Conservation (phyloP, 1,140 invertebrate genomes). For the Teleopsis dalmanni region DNA sequence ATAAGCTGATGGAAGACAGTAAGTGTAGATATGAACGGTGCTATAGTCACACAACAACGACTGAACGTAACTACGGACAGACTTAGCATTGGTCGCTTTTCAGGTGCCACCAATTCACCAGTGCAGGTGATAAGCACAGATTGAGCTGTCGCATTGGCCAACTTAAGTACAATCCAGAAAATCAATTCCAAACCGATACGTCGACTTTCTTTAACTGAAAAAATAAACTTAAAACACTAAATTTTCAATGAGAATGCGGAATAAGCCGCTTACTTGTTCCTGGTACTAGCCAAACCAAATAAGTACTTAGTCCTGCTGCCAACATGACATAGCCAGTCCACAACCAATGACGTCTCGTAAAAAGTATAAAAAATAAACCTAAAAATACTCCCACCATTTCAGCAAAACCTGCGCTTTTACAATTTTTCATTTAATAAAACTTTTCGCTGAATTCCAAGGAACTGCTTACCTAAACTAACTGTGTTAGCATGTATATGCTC, state of each 20-base stretch:
- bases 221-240: neutral
- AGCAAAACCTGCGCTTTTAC: constrained; percentile 23
- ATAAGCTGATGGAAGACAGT: constrained; percentile 28
- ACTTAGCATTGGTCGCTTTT: constrained; percentile 27
- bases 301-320: constrained; percentile 25
- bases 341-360: constrained; percentile 35
- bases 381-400: constrained; percentile 42
- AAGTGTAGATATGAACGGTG: constrained; percentile 25
- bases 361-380: constrained; percentile 39
- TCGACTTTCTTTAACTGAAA: constrained; percentile 14
- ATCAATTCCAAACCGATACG: constrained; percentile 30
- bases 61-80: constrained; percentile 34
- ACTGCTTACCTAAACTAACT: constrained; percentile 33
- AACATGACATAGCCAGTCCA: constrained; percentile 36
- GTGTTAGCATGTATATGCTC: constrained; percentile 41
- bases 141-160: constrained; percentile 32
- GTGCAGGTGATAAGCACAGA: constrained; percentile 37
- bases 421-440: neutral
- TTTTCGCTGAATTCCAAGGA: neutral
- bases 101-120: constrained; percentile 30
- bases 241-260: neutral
- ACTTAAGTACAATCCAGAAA: constrained; percentile 33
- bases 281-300: constrained; percentile 31
- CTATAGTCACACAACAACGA: constrained; percentile 26
- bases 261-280: constrained; percentile 18